phyloP scores from a whole-genome alignment of 2,113 vertebrate genomes.

The Terrapene triunguis region DNA sequence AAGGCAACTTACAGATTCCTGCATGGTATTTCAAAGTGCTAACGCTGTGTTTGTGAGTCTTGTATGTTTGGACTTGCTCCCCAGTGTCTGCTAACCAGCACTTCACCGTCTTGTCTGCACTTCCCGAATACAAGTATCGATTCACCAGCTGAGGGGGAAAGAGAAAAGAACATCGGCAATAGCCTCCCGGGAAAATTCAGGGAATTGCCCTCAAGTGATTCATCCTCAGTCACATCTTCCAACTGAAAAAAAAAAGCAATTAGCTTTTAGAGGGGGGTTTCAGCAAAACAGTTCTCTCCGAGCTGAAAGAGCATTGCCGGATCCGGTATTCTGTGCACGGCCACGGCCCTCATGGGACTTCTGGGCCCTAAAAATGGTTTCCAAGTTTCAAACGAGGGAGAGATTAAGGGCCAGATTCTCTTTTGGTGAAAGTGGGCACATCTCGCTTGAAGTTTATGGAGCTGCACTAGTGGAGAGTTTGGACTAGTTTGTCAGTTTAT shows the following conservation, averaged over 20 bases:
- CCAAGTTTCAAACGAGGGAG: background rate
- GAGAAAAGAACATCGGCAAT: background rate
- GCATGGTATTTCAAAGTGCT: constrained; percentile 85
- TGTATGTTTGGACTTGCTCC: constrained; percentile 80
- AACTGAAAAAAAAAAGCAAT: background rate
- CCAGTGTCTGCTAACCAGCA: constrained; percentile 84
- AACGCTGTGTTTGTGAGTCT: constrained; percentile 83
- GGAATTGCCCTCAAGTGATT: background rate
- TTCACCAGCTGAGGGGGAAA: constrained; percentile 79
- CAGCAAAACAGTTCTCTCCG: background rate
- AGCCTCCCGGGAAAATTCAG: background rate
- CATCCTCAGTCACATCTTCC: background rate
- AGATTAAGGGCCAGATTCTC: background rate
- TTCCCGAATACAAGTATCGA: constrained; percentile 83
- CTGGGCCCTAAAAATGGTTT: background rate
- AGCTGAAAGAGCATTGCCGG: background rate
- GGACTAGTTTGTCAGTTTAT: rapidly evolving
- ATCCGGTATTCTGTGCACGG: background rate
- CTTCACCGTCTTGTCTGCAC: constrained; percentile 82
- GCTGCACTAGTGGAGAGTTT: background rate
- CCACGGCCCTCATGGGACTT: rapidly evolving
- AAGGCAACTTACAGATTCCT: constrained; percentile 83
- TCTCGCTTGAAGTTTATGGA: background rate
- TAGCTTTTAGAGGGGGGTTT: background rate
- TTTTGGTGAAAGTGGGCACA: background rate